Conservation (phyloP, 2,888 invertebrate genomes). For the Fabriciana adippe region DNA sequence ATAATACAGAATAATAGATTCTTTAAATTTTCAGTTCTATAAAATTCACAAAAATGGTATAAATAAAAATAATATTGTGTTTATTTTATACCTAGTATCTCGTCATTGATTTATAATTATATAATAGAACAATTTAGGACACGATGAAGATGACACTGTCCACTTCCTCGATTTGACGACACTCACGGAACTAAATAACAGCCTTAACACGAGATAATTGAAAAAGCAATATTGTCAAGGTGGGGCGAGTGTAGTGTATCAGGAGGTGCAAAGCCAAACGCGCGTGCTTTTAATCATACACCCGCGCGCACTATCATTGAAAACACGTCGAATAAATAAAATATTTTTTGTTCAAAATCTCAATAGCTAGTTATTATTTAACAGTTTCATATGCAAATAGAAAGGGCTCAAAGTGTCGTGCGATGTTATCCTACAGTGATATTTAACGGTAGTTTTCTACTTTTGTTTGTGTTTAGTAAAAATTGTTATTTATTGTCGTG, state of each 20-base stretch:
- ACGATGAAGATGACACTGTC: constrained; percentile 30
- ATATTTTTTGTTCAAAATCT: neutral
- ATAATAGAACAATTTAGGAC: constrained; percentile 3
- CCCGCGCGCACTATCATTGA: constrained; percentile 51
- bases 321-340: constrained; percentile 51
- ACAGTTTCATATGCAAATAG: constrained; percentile 54
- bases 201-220: constrained; percentile 60
- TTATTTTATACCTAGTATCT: neutral
- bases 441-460: constrained; percentile 60
- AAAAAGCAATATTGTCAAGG: constrained; percentile 60
- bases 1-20: too few species aligned
- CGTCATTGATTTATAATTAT: constrained; percentile 5
- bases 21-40: too few species aligned
- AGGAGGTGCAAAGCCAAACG: constrained; percentile 60
- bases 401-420: constrained; percentile 62
- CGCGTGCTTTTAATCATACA: constrained; percentile 50
- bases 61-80: too few species aligned
- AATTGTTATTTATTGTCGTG: neutral
- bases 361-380: neutral
- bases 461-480: constrained; percentile 51
- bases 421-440: constrained; percentile 67
- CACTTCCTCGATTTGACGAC: constrained; percentile 32
- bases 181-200: constrained; percentile 41
- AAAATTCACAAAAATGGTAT: too few species aligned
- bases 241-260: constrained; percentile 53